Evolutionary conservation across 2,797 vertebrate species (phyloP), one percentile per base, ranked within the genome.

Genomic region (Aphelocoma californica): DNA sequence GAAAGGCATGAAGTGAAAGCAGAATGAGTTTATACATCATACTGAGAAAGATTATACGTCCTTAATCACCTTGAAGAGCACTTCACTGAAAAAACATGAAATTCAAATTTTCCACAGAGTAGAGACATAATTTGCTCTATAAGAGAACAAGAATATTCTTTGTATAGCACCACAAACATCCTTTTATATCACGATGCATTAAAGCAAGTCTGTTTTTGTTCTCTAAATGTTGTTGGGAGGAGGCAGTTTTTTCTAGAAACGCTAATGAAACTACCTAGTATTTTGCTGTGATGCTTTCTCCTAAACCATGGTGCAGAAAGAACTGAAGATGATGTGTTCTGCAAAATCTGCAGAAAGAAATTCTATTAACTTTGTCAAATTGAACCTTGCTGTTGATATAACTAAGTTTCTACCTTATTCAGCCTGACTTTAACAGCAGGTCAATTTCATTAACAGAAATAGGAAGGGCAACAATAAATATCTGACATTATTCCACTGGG

Each of bases 41-140:
- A 67, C 11, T 60, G 87, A 53, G 36, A 57, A 80, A 87, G 72
- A 93, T 80, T 91, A 85, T n/a, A 85, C 75, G 85, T 50, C 38
- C 62, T 57, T 94, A 94, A 86, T 92, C 92, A 95, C 86, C 73
- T 94, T 90, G 78, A 96, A 51, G 24, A 92, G 29, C 62, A 87
- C 60, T 90, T 84, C 66, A 81, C 70, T 86, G 44, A 64, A 90
- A 88, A 93, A 75, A 29, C 58, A 87, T 81, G 67, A 95, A 95
- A 95, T 90, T 94, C 42, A 93, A 90, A 94, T 96, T 91, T 86
- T 45, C 32, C 86, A 50, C 48, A 81, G 42, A 62, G n/a, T 36
- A 62, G 54, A 91, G 36, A 10, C 45, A 57, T 45, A 45, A 92
- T 91, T 92, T 93, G 9, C 34, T 88, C 38, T 78, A 3, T 32